These are phyloP conservation scores for Camponotus floridanus DNA, from an alignment of 1,140 invertebrate genomes.

Conservation along the genomic window DNA sequence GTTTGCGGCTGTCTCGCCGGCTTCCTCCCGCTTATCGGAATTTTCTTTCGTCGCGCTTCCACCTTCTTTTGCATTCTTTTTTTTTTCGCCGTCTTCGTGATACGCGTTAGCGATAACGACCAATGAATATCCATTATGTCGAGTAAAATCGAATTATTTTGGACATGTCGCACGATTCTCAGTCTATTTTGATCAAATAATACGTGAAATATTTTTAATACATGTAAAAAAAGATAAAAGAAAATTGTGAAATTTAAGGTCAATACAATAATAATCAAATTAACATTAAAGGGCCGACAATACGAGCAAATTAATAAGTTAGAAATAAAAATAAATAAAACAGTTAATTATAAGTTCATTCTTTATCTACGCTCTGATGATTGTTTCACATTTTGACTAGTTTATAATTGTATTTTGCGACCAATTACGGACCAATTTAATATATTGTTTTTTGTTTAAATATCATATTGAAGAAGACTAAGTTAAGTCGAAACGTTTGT, in stretches of 20 bases:
- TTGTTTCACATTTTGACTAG: too few relatives aligned
- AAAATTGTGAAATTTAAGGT: neutral
- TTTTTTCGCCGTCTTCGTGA: neutral
- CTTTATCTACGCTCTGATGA: too few relatives aligned
- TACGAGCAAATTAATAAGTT: too few relatives aligned
- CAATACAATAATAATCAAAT: too few relatives aligned
- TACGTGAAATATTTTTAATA: neutral
- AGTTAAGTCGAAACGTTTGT: too few relatives aligned
- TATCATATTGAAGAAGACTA: too few relatives aligned
- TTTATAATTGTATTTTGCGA: too few relatives aligned
- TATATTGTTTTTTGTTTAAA: too few relatives aligned
- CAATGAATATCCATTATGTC: constrained; percentile 47
- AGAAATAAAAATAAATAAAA: too few relatives aligned
- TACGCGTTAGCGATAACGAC: constrained; percentile 36
- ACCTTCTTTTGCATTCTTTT: constrained; percentile 16
- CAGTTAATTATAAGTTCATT: too few relatives aligned
- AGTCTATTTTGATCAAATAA: neutral
- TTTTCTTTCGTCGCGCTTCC: constrained; percentile 44
- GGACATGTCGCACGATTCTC: neutral
- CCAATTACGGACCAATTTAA: too few relatives aligned
- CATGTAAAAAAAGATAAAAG: neutral
- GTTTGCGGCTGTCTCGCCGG: constrained; percentile 68
- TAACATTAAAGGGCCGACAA: too few relatives aligned
- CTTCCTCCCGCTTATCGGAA: constrained; percentile 59
- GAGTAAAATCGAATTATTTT: constrained; percentile 14